phyloP scores from a whole-genome alignment of 2,113 vertebrate genomes.

The Lontra canadensis region DNA sequence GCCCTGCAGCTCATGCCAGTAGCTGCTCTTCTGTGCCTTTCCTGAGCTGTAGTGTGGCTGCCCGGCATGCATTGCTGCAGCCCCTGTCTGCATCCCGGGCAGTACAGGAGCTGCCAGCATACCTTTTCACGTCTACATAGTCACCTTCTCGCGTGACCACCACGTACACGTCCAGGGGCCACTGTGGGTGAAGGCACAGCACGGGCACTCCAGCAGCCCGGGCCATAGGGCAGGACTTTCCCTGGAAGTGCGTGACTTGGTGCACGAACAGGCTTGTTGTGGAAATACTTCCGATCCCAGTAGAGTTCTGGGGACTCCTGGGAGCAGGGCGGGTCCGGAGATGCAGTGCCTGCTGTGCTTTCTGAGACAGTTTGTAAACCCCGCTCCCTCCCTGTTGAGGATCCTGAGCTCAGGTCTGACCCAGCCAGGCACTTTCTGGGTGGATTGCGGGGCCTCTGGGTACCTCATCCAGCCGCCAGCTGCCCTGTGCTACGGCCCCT shows the following conservation, averaged over 20 bases:
- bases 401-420: not conserved
- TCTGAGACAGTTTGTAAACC: not conserved
- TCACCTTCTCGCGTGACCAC: not conserved
- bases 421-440: not conserved
- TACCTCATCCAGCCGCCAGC: too few relatives aligned
- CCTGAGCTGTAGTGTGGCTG: not conserved
- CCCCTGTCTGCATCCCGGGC: not conserved
- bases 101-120: too few relatives aligned
- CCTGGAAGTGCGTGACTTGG: not conserved
- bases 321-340: not conserved
- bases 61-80: not conserved
- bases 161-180: fast-evolving
- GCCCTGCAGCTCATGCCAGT: fast-evolving
- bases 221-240: not conserved
- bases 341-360: not conserved
- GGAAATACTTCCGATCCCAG: too few relatives aligned
- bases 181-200: not conserved
- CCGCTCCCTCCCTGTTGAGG: not conserved
- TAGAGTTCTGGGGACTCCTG: not conserved
- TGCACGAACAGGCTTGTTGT: too few relatives aligned
- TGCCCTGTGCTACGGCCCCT: not conserved
- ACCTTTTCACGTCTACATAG: not conserved
- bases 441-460: not conserved
- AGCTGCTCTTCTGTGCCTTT: not conserved
- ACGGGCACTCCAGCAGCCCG: not conserved